Base-by-base conservation (phyloP, 2,113 vertebrate species). In the Xiphorhynchus elegans region DNA sequence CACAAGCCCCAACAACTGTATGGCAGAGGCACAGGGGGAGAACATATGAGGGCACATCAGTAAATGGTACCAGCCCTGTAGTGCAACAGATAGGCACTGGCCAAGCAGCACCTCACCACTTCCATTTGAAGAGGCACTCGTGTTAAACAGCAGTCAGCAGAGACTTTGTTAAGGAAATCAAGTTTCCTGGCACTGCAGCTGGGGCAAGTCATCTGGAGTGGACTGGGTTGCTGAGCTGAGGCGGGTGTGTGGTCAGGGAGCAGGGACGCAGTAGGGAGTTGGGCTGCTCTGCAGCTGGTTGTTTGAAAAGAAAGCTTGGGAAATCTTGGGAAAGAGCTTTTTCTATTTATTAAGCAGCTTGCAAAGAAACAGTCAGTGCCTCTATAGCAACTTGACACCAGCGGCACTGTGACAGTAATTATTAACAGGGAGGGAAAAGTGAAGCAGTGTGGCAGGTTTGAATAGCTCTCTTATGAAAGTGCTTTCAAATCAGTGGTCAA, bases 211-310 rank as follows among this genome's bases (percentile, higher is more conserved):
- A 2, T 25, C 40, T 35, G 3, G 49, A 13, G 23, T 24, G 35
- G 13, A 66, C 25, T 39, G 44, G 66, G 16, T 19, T 40, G 37
- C 60, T 78, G 56, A 82, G 42, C 42, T 2, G 3, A 53, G 46
- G 17, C 0, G 1, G 7, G 18, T 47, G 13, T 25, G 58, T 52
- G 46, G 29, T 69, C 44, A 84, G 37, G 37, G 37, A 81, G 46
- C 26, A 4, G 2, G 10, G 21, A 77, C 23, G 16, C 56, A 72
- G 12, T 0, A 1, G 70, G 62, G 46, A 33, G 8, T 35, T 0
- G 0, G 40, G 49, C 69, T 90, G 70, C 58, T 78, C 70, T 72
- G 49, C 33, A 72, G 24, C 17, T 67, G 44, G 60, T n/a, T 1
- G 0, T 24, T 62, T 0, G 0, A 40, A 80, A 53, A 35, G 53